Evolutionary conservation across 2,113 vertebrate species (phyloP), one percentile per base, ranked within the genome.

Genomic region (Ictidomys tridecemlineatus): DNA sequence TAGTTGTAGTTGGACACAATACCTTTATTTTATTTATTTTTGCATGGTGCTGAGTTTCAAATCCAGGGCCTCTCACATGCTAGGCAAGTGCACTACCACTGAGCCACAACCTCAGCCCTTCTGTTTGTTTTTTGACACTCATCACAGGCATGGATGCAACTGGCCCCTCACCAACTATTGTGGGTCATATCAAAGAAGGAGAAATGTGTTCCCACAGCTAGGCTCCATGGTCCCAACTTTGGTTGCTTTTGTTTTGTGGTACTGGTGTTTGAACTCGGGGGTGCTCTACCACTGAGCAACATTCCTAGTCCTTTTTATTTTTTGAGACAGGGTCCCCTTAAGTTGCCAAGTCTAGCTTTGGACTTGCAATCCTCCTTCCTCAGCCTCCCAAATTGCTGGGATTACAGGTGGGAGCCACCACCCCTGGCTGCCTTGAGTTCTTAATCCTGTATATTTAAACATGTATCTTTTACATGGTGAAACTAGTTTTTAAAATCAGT

Each of bases 401-500:
- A 34, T 69, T 69, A 34, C 30, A 32, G 13, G 65, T 4, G 13
- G 34, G 32, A 63, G 61, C 65, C 67, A n/a, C 34, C 67, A 70
- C 2, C 5, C 16, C 67, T 14, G 2, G 67, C 34, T 95, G 51
- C 56, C 97, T 95, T 94, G 34, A 77, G 30, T 92, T 95, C 78
- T 97, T 93, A 58, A 13, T 96, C 77, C 88, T 26, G 0, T 89
- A 34, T 96, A 89, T 61, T 79, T 97, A 93, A 28, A 90, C 18
- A 51, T 94, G 63, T 95, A 28, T 79, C 97, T 72, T 97, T 98
- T 97, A 45, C 92, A 65, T 96, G 86, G 58, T 76, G 65, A 93
- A 89, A 95, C 34, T 67, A 91, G 51, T 74, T 97, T 97, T 87
- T 67, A 77, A 94, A 85, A 77, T 74, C 94, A 82, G 30, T 53